A percentile compares a stretch with the other conserved stretches of the same genome.
These are phyloP conservation scores for Chinchilla lanigera DNA, from an alignment of 2,113 vertebrate genomes.

Conservation along the genomic window DNA sequence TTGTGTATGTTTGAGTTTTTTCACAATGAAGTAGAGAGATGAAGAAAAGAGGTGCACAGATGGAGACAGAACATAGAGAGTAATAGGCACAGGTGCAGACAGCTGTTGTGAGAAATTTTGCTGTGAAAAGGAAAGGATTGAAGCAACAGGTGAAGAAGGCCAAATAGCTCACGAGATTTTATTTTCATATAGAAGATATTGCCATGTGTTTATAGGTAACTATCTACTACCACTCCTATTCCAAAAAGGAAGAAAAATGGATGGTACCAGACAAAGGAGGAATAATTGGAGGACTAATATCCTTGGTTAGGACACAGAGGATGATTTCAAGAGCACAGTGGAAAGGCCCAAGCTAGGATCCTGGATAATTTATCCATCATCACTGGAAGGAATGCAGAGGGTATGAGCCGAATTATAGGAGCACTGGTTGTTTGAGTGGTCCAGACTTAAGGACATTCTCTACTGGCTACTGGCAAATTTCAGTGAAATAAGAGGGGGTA, in stretches of 20 bases:
- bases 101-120: background rate
- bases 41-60: background rate
- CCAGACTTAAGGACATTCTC: background rate
- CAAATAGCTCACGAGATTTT: background rate
- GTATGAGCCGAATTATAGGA: background rate
- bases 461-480: background rate
- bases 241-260: background rate
- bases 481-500: background rate
- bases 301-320: background rate
- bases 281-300: background rate
- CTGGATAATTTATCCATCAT: background rate
- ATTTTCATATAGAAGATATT: background rate
- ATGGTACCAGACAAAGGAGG: background rate
- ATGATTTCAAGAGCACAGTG: background rate
- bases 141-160: background rate
- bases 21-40: background rate
- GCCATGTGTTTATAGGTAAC: background rate
- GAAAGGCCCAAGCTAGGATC: background rate
- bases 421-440: background rate
- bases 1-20: background rate
- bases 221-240: background rate
- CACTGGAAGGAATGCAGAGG: background rate
- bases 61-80: background rate
- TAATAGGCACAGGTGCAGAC: background rate
- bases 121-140: background rate